Evolutionary conservation across 2,113 vertebrate genomes (phyloP), one percentile per base, ranked within the genome.

Genomic region (Phylloscopus whistleri): DNA sequence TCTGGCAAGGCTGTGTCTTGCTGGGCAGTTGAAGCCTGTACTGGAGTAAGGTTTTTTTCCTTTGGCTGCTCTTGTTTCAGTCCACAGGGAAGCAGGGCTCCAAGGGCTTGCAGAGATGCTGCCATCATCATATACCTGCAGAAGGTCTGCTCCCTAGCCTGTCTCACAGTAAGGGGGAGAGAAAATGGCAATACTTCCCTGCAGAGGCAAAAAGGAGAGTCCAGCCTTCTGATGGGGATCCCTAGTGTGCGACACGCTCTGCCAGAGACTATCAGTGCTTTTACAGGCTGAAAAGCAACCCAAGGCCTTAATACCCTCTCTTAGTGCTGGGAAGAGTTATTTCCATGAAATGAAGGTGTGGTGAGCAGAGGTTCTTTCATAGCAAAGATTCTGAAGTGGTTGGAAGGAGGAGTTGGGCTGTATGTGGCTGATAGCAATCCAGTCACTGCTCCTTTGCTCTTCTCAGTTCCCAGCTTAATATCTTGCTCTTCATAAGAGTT

Each of bases 401-500:
- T 75, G 67, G 58, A 53, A 55, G 15, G 82, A 91, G 53, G 51
- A 46, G 27, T 23, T 48, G 46, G 43, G 60, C 55, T 88, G 17
- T 60, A 43, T 1, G 1, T 18, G 27, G 67, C 48, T 90, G 70
- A 66, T 6, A 43, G 77, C 59, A 74, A 30, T 16, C 15, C 67
- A 91, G 43, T 39, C 2, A 3, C 59, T 86, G 55, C 44, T 70
- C 17, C 78, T 88, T 79, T 55, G 51, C 51, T 18, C 39, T 84
- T 90, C 59, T 55, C 20, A 11, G 52, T 79, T 64, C 63, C 48
- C 62, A 53, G 58, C 59, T 62, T 43, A 44, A 44, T 84, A 51
- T 23, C 18, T 86, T 87, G 39, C 95, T 89, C 90, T 91, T 93
- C 22, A 5, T 87, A 92, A 92, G 93, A 95, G 93, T 83, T 92